These are phyloP conservation scores for Gymnopithys bicolor DNA, from an alignment of 2,797 vertebrate genomes.

Conservation along the genomic window DNA sequence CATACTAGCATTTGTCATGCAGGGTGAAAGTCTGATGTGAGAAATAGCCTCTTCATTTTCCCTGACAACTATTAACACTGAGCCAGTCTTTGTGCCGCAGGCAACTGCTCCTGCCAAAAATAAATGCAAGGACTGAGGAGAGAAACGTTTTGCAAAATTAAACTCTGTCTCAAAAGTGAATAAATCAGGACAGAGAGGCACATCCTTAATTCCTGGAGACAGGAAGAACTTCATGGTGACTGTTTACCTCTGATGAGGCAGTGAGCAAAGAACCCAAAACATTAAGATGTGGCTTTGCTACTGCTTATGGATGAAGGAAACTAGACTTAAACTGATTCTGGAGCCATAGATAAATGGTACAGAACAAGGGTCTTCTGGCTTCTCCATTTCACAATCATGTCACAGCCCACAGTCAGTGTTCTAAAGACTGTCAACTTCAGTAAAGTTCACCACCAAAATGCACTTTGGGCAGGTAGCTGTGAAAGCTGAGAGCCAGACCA, in stretches of 20 bases:
- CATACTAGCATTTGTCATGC: slow-evolving; percentile 58
- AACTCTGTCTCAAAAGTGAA: slow-evolving; percentile 34
- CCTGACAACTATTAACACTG: slow-evolving; percentile 61
- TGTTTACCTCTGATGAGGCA: background rate
- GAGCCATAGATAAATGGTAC: background rate
- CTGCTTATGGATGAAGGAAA: background rate
- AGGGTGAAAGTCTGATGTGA: slow-evolving; percentile 46
- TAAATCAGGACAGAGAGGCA: slow-evolving; percentile 6
- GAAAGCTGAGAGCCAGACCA: background rate
- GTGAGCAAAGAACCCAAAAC: background rate
- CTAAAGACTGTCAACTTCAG: background rate
- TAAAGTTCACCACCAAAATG: background rate
- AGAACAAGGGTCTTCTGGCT: background rate
- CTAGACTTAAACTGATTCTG: background rate
- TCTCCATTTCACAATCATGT: background rate
- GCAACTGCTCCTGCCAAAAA: slow-evolving; percentile 40
- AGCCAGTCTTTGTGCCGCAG: slow-evolving; percentile 2
- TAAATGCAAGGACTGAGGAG: slow-evolving; percentile 9
- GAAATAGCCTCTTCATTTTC: slow-evolving; percentile 70
- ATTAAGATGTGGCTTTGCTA: background rate
- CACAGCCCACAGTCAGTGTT: background rate
- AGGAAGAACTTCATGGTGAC: background rate
- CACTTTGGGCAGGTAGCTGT: background rate
- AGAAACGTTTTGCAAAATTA: slow-evolving; percentile 20
- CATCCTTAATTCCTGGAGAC: background rate